Percentiles rank a stretch among this genome's conserved stretches.
Evolutionary conservation across 1,140 invertebrate genomes (phyloP).

Genomic region (Camponotus floridanus): DNA sequence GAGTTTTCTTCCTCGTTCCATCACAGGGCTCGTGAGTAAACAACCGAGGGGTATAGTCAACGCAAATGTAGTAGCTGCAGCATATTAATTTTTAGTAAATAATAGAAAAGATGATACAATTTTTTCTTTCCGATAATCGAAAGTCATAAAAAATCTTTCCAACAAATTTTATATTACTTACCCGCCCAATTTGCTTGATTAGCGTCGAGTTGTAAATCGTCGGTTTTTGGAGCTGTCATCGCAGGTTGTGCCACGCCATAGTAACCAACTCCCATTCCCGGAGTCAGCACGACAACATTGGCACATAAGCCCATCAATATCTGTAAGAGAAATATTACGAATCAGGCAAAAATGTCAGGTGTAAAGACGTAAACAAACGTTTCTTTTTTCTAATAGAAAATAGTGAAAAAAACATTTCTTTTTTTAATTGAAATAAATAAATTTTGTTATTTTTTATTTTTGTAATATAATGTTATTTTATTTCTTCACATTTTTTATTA

Average conservation of each 20-base stretch:
- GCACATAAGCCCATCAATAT: constrained; percentile 81
- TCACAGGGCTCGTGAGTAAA: constrained; percentile 84
- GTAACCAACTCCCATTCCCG: constrained; percentile 86
- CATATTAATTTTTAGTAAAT: neutral
- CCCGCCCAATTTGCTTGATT: constrained; percentile 86
- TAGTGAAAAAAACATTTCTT: neutral
- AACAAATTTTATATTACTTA: constrained; percentile 74
- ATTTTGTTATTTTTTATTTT: too few relatives aligned
- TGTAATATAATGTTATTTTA: too few relatives aligned
- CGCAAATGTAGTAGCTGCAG: constrained; percentile 84
- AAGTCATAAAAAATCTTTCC: neutral
- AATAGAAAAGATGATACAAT: neutral
- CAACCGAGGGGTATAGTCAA: constrained; percentile 86
- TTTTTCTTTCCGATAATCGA: neutral
- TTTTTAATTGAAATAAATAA: too few relatives aligned
- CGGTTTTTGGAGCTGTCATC: constrained; percentile 71
- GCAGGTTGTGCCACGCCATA: constrained; percentile 83
- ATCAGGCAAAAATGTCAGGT: neutral
- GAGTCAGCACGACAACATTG: constrained; percentile 82
- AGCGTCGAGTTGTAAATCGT: constrained; percentile 77
- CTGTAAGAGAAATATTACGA: constrained; percentile 69
- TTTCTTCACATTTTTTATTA: too few relatives aligned
- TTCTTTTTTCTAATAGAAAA: too few relatives aligned
- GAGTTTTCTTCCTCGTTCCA: constrained; percentile 83
- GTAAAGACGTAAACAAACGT: too few relatives aligned